Evolutionary conservation across 2,888 invertebrate genomes (phyloP).

Genomic region (Lottia scabra): DNA sequence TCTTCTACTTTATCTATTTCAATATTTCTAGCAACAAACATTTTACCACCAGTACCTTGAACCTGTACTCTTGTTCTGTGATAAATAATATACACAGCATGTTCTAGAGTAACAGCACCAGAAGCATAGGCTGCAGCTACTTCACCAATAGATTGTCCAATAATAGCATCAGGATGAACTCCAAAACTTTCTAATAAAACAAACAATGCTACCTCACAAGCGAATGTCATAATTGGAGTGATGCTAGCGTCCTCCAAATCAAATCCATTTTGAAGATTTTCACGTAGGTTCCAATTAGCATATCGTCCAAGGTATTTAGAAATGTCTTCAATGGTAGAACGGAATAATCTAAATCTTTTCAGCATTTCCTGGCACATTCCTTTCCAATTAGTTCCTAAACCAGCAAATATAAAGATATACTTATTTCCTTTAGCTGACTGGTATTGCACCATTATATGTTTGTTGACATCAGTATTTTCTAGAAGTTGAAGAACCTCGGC

Average conservation of each 20-base stretch:
- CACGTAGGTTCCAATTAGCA: conserved; percentile 23
- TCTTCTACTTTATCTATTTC: conserved; percentile 23
- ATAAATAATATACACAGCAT: conserved; percentile 42
- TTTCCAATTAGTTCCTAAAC: conserved; percentile 32
- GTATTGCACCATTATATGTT: background rate
- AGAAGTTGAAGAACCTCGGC: background rate
- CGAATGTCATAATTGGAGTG: conserved; percentile 43
- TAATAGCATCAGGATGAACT: conserved; percentile 31
- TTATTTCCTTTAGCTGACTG: background rate
- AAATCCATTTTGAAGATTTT: conserved; percentile 26
- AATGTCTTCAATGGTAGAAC: conserved; percentile 17
- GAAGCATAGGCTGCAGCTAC: conserved; percentile 45
- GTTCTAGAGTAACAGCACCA: conserved; percentile 32
- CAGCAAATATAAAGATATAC: conserved; percentile 27
- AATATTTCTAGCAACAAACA: conserved; percentile 39
- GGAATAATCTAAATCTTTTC: conserved; percentile 15
- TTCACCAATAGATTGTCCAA: conserved; percentile 52
- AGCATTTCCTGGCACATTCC: conserved; percentile 29
- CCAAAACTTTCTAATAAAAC: conserved; percentile 37
- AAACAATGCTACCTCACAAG: conserved; percentile 39
- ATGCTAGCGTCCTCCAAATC: conserved; percentile 34
- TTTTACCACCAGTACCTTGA: conserved; percentile 32
- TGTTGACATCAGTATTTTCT: background rate
- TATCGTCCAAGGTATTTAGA: conserved; percentile 14
- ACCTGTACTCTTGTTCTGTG: conserved; percentile 32